These are phyloP conservation scores for Campopleginae sp. DNA, from an alignment of 2,888 invertebrate genomes.

Conservation along the genomic window DNA sequence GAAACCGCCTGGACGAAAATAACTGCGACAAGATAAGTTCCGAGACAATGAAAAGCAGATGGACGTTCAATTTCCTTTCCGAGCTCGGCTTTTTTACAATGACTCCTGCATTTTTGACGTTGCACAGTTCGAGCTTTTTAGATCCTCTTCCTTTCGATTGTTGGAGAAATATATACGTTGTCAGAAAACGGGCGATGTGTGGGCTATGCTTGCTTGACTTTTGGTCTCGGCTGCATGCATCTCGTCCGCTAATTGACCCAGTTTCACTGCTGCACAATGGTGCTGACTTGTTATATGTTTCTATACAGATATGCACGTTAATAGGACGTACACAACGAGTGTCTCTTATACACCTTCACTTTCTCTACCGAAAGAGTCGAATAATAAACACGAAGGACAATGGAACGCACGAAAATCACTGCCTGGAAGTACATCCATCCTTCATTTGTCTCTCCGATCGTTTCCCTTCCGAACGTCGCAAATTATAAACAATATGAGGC, in stretches of 20 bases:
- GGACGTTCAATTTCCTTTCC: neutral
- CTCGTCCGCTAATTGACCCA: slow-evolving; percentile 75
- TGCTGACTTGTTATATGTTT: slow-evolving; percentile 7
- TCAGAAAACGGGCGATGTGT: slow-evolving; percentile 71
- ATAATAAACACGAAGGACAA: slow-evolving; percentile 5
- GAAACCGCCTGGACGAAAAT: neutral
- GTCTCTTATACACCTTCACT: slow-evolving; percentile 21
- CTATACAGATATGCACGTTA: slow-evolving; percentile 12
- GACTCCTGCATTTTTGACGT: slow-evolving; percentile 10
- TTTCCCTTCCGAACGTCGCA: neutral
- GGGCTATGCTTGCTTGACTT: slow-evolving; percentile 60
- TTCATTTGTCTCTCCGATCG: neutral
- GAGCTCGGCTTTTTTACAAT: neutral
- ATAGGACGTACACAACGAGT: slow-evolving; percentile 28
- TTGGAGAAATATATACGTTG: slow-evolving; percentile 44
- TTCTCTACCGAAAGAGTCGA: slow-evolving; percentile 4
- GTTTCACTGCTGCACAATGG: slow-evolving; percentile 70
- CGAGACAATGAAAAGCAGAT: neutral
- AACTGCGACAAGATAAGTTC: neutral
- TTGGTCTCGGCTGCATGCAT: slow-evolving; percentile 70
- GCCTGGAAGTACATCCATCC: slow-evolving; percentile 4
- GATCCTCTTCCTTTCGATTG: slow-evolving; percentile 37
- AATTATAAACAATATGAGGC: neutral
- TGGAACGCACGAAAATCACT: slow-evolving; percentile 14
- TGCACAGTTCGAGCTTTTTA: neutral